Evolutionary conservation across 2,113 vertebrate genomes (phyloP), one percentile per base, ranked within the genome.

Genomic region (Calyptomena viridis): DNA sequence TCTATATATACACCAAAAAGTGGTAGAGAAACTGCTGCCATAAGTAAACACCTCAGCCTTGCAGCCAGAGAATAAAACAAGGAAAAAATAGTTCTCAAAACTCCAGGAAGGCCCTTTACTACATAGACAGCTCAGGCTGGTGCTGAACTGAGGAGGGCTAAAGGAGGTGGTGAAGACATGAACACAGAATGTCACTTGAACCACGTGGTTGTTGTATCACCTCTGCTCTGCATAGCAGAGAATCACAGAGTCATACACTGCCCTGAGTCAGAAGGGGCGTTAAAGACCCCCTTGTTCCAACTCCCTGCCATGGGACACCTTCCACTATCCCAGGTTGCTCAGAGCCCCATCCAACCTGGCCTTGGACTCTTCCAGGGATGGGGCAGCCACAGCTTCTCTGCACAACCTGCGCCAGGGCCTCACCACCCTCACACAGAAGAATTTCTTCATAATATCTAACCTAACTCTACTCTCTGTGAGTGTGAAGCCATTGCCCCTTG

Each of bases 351-450:
- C 35, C 49, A 72, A 0, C 30, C 40, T 35, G 49, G 20, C 7
- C 16, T 62, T 0, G 12, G 0, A 30, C 47, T 47, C 24, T 63
- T 0, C 23, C 39, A 79, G 40, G 30, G 16, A 47, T 56, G 20
- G 21, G 4, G 13, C 40, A 87, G 47, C 28, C 56, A 78, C 63
- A 60, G 55, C 18, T 78, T 0, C 55, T 53, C 64, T 46, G 15
- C 39, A 1, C 0, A 78, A 6, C 39, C 40, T 55, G n/a, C 13
- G n/a, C 68, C 68, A 84, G 68, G 16, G 27, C 33, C 47, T 60
- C 63, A 1, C 0, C 33, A 53, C 4, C 14, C 15, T 39, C 28
- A 46, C 12, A 69, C 28, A n/a, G 5, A 63, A 39, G 0, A n/a
- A 40, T 55, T 78, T 24, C 5, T 53, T 30, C 49, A 20, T 0